Base-by-base conservation (phyloP, 2,113 vertebrate species). In the Lethenteron camtschaticum region DNA sequence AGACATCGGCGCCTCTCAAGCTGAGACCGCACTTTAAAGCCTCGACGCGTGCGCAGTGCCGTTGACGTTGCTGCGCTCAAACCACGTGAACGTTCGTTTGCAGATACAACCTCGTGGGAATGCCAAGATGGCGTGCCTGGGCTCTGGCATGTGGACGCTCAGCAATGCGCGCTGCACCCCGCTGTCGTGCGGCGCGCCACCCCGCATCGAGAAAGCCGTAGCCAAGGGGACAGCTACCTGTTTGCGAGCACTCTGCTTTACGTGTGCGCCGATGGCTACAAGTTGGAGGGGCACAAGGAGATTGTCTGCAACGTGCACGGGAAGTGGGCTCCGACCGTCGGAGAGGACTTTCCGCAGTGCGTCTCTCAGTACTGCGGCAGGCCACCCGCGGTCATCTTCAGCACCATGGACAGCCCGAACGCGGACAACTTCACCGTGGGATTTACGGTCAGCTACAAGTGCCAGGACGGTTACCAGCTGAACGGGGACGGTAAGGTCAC, bases 341-440 rank as follows among this genome's bases (percentile, higher is more conserved):
- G 82, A 72, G 79, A 77, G 68, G 79, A 83, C 41, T 69, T 80
- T 69, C 94, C 94, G 2, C 80, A 74, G 68, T 99, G 94, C 75
- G 82, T 90, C 57, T 90, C 92, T 73, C 88, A 90, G 77, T 99
- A 96, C 78, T 99, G 94, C 78, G 82, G 87, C 41, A 86, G 82
- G 3, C 92, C 92, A 0, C 78, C 83, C 1, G 75, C 85, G 0
- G 78, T 87, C 11, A 81, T 85, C 4, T 87, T 92, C 56, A 81
- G 85, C 10, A 94, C 96, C 75, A 79, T 97, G 75, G 90, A 99
- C 77, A 87, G 90, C 0, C 72, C 83, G 70, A 84, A 81, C 76
- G 94, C 90, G 78, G 83, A 84, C 20, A 96, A 83, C 73, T 96
- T 91, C 73, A 73, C 80, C 57, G 87, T 85, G 73, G 87, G 88